Conservation (phyloP, 2,113 vertebrate genomes). For the Eurystomus gularis region DNA sequence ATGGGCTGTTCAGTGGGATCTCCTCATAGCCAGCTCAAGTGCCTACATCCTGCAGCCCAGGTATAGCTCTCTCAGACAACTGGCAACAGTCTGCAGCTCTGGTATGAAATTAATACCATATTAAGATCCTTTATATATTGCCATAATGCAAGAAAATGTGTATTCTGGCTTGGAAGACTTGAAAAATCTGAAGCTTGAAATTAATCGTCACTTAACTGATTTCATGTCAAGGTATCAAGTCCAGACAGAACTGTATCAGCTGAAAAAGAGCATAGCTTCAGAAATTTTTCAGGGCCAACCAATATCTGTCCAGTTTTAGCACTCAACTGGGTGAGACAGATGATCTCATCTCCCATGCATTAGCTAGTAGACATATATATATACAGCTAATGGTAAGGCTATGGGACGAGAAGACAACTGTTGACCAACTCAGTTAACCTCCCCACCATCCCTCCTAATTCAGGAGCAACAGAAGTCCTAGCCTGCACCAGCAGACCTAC, state of each 20-base stretch:
- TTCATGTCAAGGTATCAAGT: neutral
- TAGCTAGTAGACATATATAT: neutral
- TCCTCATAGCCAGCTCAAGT: neutral
- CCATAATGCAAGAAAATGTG: neutral
- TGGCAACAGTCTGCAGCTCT: neutral
- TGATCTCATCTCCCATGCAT: neutral
- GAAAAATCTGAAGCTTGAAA: neutral
- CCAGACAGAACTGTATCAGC: neutral
- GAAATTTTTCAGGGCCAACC: neutral
- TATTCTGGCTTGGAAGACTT: neutral
- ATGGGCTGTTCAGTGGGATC: neutral
- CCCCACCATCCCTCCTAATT: neutral
- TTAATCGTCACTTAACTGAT: neutral
- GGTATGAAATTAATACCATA: accelerated
- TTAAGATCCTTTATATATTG: neutral
- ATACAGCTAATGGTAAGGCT: accelerated
- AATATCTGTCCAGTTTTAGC: neutral
- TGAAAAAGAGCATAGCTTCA: neutral
- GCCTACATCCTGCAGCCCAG: accelerated
- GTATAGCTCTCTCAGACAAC: neutral
- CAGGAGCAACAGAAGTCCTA: neutral
- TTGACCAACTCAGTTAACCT: accelerated
- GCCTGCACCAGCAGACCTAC: accelerated
- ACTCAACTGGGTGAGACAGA: accelerated
- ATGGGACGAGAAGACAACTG: neutral